These are phyloP conservation scores for Meandrina meandrites DNA, from an alignment of 92 coral and sea anemone genomes.

Conservation along the genomic window DNA sequence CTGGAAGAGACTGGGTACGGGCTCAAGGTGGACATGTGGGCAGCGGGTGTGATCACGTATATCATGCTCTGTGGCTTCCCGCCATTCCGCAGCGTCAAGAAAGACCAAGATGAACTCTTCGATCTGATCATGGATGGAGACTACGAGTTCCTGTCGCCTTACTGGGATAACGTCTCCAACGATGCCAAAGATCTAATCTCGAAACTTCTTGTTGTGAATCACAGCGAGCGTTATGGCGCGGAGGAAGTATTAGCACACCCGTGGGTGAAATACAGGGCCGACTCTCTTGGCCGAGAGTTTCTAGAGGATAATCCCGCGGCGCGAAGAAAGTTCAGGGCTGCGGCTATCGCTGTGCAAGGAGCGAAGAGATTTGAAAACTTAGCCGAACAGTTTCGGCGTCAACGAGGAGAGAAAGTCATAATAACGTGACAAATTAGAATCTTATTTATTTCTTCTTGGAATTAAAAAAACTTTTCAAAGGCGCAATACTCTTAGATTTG, in stretches of 20 bases:
- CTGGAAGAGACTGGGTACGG: conserved; percentile 97
- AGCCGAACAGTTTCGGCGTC: conserved; percentile 82
- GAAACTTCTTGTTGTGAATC: conserved; percentile 74
- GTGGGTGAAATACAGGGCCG: conserved; percentile 71
- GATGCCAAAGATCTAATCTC: conserved; percentile 89
- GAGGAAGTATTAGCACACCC: conserved; percentile 82
- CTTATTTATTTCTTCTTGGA: background rate
- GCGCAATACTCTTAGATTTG: background rate
- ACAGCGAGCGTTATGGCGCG: conserved; percentile 68
- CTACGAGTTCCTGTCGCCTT: conserved; percentile 92
- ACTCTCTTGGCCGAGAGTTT: conserved; percentile 48
- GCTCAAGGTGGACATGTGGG: conserved; percentile 98
- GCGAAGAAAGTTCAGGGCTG: conserved; percentile 84
- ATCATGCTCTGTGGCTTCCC: conserved; percentile 99
- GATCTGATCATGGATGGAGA: conserved; percentile 90
- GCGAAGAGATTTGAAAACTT: conserved; percentile 84
- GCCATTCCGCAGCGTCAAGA: conserved; percentile 96
- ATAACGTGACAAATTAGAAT: conserved; percentile 18
- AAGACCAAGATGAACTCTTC: conserved; percentile 97
- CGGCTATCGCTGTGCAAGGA: conserved; percentile 90
- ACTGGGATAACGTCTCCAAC: conserved; percentile 90
- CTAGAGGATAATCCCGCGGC: conserved; percentile 50
- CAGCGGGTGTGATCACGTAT: conserved; percentile 96
- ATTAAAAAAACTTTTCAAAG: background rate
- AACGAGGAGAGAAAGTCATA: conserved; percentile 89